These are phyloP conservation scores for Galagoides demidoff DNA, from an alignment of 2,797 vertebrate genomes.

Conservation along the genomic window DNA sequence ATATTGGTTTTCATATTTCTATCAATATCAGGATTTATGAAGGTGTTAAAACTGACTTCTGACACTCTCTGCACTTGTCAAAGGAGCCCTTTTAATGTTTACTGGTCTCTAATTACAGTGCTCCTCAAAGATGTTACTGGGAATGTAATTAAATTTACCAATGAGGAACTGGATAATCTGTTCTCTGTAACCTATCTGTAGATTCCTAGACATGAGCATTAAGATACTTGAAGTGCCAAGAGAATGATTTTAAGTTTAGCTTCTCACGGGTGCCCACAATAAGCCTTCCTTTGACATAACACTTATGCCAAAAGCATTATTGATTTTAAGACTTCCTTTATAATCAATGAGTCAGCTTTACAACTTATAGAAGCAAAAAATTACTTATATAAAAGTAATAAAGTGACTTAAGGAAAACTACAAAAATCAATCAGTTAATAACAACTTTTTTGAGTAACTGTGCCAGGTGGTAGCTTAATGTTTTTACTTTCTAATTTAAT, in stretches of 20 bases:
- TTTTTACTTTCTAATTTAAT: constrained; percentile 48
- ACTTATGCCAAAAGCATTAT: background rate
- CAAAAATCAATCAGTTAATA: background rate
- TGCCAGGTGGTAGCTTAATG: background rate
- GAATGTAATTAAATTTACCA: background rate
- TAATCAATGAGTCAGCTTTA: background rate
- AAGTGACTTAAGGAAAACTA: background rate
- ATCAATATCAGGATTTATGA: constrained; percentile 24
- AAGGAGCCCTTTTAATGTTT: background rate
- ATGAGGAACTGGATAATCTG: background rate
- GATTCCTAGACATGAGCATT: background rate
- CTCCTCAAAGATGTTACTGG: background rate
- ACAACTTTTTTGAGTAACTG: background rate
- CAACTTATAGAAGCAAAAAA: background rate
- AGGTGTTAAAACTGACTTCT: background rate
- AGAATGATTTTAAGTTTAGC: background rate
- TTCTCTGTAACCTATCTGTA: background rate
- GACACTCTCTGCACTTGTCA: background rate
- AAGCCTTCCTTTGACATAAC: background rate
- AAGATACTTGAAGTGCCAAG: background rate
- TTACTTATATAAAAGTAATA: background rate
- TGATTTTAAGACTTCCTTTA: background rate
- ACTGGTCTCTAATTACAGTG: background rate
- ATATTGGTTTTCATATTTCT: constrained; percentile 34
- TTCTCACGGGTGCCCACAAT: background rate